Base-by-base conservation (phyloP, 1,140 invertebrate species). In the Leptinotarsa lineolata region DNA sequence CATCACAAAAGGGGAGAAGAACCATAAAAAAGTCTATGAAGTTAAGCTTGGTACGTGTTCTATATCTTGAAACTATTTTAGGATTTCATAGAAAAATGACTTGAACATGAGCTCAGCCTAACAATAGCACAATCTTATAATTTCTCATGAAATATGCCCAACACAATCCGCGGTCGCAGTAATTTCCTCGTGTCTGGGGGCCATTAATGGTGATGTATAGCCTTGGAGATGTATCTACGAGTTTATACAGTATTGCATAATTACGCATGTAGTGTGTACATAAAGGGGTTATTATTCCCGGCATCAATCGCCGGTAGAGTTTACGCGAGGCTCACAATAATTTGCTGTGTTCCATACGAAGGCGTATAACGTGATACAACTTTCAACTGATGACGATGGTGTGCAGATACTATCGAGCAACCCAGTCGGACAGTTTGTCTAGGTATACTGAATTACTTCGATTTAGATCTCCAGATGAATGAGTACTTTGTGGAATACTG, bases 211-310 rank as follows among this genome's bases (percentile, higher is more conserved):
- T 5, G 48, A 54, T 54, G 48, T 54, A 54, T 54, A n/a, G 16
- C 48, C 48, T 54, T 54, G 48, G 15, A 54, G 48, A 54, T 54
- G 48, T 54, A 54, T 54, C 48, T 54, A 54, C 12, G 48, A 54
- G 48, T 54, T 54, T 54, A 54, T 54, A 54, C 48, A 54, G 48
- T 6, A 18, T 54, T 54, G 48, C 48, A 54, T 54, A n/a, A 54
- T 54, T 54, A 54, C 48, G 48, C 48, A 54, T 54, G 48, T 54
- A 54, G 48, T 54, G 48, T 54, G 48, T 54, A 54, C n/a, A 54
- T 54, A 54, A 54, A 54, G 48, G 45, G n/a, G 48, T 54, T 54
- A 54, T 3, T 54, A 54, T 54, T 54, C 48, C 0, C 15, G 6
- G 48, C 48, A 54, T 54, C 48, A 18, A 18, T 54, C 48, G 48